Evolutionary conservation across 2,797 vertebrate species (phyloP).

Genomic region (Sebastes kiyomatsui): DNA sequence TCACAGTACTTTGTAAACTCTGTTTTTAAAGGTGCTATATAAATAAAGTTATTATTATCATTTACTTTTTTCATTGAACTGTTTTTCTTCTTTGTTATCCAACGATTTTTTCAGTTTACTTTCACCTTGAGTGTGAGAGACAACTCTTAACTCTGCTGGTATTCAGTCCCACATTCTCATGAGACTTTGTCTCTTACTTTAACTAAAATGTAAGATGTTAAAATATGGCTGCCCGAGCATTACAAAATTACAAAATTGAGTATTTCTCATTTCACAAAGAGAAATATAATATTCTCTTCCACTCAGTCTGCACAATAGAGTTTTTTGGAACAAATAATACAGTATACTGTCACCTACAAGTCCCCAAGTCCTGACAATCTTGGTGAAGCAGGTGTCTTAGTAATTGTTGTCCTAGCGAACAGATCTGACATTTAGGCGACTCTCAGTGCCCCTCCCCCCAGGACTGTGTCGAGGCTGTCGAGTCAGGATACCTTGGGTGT

Average conservation of each 20-base stretch:
- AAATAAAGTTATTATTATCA: too few relatives aligned
- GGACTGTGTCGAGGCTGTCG: slow-evolving; percentile 31
- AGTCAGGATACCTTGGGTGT: slow-evolving; percentile 17
- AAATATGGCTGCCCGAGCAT: background rate
- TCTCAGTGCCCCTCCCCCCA: background rate
- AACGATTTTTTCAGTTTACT: background rate
- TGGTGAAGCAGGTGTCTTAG: slow-evolving; percentile 16
- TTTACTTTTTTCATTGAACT: background rate
- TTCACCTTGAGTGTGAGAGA: background rate
- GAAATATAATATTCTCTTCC: background rate
- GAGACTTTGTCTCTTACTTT: background rate
- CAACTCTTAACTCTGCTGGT: background rate
- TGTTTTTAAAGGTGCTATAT: too few relatives aligned
- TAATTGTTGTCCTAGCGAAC: slow-evolving; percentile 33
- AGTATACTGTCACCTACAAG: background rate
- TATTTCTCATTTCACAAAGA: background rate
- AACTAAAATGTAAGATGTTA: background rate
- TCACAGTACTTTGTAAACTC: too few relatives aligned
- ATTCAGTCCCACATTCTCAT: background rate
- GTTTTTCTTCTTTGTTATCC: background rate
- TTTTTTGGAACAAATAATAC: background rate
- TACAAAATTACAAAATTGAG: background rate
- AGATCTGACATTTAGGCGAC: slow-evolving; percentile 50
- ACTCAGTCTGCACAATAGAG: background rate
- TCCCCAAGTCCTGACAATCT: background rate